Conservation (phyloP, 2,888 invertebrate genomes). For the Mylabris sibirica region DNA sequence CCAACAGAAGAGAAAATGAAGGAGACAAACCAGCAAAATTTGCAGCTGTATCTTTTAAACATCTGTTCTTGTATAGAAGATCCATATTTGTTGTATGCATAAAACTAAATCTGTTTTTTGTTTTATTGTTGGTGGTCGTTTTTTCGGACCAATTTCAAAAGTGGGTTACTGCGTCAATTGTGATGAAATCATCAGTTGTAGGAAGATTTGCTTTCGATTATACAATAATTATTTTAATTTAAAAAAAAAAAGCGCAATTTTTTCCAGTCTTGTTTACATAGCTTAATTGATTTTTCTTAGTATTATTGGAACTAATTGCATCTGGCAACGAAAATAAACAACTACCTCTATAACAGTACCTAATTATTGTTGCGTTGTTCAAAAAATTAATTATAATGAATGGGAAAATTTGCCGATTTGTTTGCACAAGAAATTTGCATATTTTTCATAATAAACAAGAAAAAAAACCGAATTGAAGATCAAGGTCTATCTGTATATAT, state of each 20-base stretch:
- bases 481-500: background rate
- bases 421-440: too few species aligned
- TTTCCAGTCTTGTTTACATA: background rate
- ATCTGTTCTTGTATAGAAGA: background rate
- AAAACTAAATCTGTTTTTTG: background rate
- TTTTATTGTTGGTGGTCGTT: too few species aligned
- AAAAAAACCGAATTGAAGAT: background rate
- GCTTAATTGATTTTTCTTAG: constrained; percentile 10
- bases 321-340: background rate
- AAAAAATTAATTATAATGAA: background rate
- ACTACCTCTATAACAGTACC: background rate
- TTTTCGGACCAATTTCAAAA: background rate
- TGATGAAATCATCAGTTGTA: background rate
- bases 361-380: background rate
- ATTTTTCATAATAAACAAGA: background rate
- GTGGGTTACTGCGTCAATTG: background rate
- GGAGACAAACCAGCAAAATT: background rate
- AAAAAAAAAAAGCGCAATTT: background rate
- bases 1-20: background rate
- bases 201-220: background rate
- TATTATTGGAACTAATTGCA: constrained; percentile 1
- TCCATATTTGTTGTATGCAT: background rate
- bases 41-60: background rate
- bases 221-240: background rate
- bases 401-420: background rate